Evolutionary conservation across 2,113 vertebrate species (phyloP).

Genomic region (Casuarius casuarius): DNA sequence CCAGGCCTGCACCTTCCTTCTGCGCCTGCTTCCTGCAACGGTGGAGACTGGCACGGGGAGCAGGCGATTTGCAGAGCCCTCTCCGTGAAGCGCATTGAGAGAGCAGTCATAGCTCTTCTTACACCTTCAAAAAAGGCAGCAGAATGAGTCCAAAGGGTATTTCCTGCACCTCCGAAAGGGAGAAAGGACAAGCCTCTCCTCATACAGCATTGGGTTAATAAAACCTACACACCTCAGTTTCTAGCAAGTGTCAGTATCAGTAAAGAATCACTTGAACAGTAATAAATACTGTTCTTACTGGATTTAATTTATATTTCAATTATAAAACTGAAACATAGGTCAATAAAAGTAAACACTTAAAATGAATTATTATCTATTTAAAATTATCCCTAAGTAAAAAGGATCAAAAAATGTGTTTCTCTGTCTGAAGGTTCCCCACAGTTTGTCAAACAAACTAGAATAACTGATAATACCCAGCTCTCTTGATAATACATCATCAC

Average conservation of each 20-base stretch:
- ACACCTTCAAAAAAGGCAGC: neutral
- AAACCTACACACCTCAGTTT: neutral
- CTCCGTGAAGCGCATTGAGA: neutral
- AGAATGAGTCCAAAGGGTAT: neutral
- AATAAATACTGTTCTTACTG: neutral
- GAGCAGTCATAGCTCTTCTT: rapidly evolving
- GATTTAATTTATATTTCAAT: neutral
- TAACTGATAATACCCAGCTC: rapidly evolving
- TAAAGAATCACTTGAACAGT: neutral
- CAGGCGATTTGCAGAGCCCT: neutral
- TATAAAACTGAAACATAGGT: neutral
- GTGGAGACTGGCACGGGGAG: rapidly evolving
- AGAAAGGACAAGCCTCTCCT: neutral
- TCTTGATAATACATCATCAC: too few relatives aligned
- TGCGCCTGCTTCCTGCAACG: neutral
- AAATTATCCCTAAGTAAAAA: neutral
- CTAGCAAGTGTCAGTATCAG: neutral
- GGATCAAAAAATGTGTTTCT: neutral
- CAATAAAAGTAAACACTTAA: neutral
- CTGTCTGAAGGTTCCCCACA: neutral
- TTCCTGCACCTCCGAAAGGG: neutral
- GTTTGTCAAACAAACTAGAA: neutral
- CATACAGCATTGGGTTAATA: neutral
- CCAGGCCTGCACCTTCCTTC: neutral
- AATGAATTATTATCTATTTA: neutral